phyloP scores from a whole-genome alignment of 2,888 invertebrate species.

The Lamellibrachia columna region DNA sequence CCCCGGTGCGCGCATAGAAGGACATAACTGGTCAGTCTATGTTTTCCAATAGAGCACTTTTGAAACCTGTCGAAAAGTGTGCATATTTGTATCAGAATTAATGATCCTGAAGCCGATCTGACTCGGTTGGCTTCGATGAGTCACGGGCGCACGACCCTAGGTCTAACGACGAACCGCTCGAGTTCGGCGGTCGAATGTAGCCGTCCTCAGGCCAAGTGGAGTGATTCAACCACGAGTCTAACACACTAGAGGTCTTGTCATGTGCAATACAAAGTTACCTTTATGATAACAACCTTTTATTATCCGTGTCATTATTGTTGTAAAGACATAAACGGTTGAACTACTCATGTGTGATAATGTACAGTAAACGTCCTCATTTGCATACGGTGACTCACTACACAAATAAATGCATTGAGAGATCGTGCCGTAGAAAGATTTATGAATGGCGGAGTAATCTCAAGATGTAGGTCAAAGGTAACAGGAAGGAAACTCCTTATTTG shows the following conservation, averaged over 20 bases:
- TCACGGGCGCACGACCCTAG: not conserved
- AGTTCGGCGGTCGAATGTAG: not conserved
- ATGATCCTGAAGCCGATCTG: not conserved
- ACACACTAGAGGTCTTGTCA: not conserved
- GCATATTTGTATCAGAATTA: not conserved
- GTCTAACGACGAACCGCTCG: not conserved
- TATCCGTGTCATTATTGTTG: not conserved
- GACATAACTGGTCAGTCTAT: not conserved
- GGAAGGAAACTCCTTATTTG: not conserved
- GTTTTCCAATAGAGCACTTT: not conserved
- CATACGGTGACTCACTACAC: constrained; percentile 9
- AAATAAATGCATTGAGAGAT: not conserved
- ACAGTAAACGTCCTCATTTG: not conserved
- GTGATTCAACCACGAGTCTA: not conserved
- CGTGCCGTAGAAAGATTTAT: not conserved
- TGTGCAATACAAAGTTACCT: not conserved
- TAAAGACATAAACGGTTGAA: not conserved
- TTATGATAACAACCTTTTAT: not conserved
- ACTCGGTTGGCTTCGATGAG: not conserved
- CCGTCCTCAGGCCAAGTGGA: not conserved
- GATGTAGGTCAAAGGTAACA: not conserved
- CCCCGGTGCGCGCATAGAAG: not conserved
- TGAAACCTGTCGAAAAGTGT: not conserved
- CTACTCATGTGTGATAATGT: not conserved
- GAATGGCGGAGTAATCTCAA: constrained; percentile 8